Conservation (phyloP, 1,140 invertebrate species). For the Drosophila erecta region DNA sequence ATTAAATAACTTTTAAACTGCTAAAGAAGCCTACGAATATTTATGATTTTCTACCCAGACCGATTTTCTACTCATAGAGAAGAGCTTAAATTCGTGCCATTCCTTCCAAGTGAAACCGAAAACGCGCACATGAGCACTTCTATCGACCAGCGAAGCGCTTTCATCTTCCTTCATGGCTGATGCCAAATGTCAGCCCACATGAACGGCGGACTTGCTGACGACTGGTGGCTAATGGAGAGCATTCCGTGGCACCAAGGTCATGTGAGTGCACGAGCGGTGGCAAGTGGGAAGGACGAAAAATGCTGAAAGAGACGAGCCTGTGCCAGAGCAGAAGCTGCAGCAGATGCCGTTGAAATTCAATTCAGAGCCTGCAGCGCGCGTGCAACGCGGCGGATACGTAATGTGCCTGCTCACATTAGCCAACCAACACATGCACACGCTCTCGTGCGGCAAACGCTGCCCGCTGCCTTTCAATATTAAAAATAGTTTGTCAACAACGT, state of each 20-base stretch:
- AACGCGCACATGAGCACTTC: slow-evolving; percentile 2
- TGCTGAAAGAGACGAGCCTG: not conserved
- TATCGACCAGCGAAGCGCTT: slow-evolving; percentile 23
- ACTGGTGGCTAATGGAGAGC: slow-evolving; percentile 38
- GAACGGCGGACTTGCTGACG: slow-evolving; percentile 32
- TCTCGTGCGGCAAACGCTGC: slow-evolving; percentile 19
- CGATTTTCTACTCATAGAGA: too few relatives aligned
- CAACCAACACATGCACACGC: not conserved
- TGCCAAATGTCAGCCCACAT: slow-evolving; percentile 36
- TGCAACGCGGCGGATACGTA: slow-evolving; percentile 44
- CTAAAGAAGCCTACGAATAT: too few relatives aligned
- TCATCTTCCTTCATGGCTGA: slow-evolving; percentile 16
- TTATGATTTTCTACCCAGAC: too few relatives aligned
- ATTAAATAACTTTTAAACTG: not conserved
- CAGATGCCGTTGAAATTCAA: slow-evolving; percentile 42
- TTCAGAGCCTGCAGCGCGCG: slow-evolving; percentile 51
- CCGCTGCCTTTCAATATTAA: slow-evolving; percentile 67
- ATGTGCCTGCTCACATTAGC: slow-evolving; percentile 32
- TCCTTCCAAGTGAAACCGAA: slow-evolving; percentile 13
- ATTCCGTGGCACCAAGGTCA: slow-evolving; percentile 55
- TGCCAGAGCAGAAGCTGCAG: not conserved
- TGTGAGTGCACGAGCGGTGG: slow-evolving; percentile 48
- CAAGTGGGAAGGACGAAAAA: not conserved
- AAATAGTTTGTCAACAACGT: slow-evolving; percentile 77
- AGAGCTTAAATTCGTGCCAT: slow-evolving; percentile 1